Base-by-base conservation (phyloP, 2,888 invertebrate species). In the Meganola albula region DNA sequence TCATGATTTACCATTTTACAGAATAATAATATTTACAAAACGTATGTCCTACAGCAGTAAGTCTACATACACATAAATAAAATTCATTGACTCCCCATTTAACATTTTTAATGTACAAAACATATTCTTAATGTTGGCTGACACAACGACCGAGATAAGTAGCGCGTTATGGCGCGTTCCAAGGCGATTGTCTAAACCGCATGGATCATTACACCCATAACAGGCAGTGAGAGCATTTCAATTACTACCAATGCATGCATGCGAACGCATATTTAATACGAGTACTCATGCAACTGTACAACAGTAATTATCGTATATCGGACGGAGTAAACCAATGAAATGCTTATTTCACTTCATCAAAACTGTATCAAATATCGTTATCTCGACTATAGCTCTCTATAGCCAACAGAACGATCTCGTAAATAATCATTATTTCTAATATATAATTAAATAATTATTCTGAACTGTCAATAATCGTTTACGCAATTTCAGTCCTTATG, bases 1-100 rank as follows among this genome's bases (percentile, higher is more conserved):
- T 80, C 74, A 80, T 84, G 84, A 84, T 84, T 85, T 84, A 79
- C 67, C 84, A 84, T 79, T 84, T 83, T 83, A 85, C 83, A 80
- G 72, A 74, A 64, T 78, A 75, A 75, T 78, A 70, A 78, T 84
- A 85, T 85, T 85, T 85, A 85, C 85, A 85, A 83, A n/a, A 75
- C 74, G 67, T 82, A 80, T 63, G 63, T 74, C 55, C 82, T 83
- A 84, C 61, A 67, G 79, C 74, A 52, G 42, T 49, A 78, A 72
- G 77, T 78, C 75, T 83, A 84, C 69, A 79, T 75, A 79, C 71
- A 77, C 74, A 80, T 84, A 83, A 84, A 84, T 83, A 83, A 84
- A 80, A 74, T 71, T 77, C 82, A 78, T 79, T 82, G 83, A 82
- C 84, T 83, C 79, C 84, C 80, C 73, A 62, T 75, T 50, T 44